Evolutionary conservation across 2,888 invertebrate species (phyloP), one percentile per base, ranked within the genome.

Genomic region (Ptycholaimellus sp.): DNA sequence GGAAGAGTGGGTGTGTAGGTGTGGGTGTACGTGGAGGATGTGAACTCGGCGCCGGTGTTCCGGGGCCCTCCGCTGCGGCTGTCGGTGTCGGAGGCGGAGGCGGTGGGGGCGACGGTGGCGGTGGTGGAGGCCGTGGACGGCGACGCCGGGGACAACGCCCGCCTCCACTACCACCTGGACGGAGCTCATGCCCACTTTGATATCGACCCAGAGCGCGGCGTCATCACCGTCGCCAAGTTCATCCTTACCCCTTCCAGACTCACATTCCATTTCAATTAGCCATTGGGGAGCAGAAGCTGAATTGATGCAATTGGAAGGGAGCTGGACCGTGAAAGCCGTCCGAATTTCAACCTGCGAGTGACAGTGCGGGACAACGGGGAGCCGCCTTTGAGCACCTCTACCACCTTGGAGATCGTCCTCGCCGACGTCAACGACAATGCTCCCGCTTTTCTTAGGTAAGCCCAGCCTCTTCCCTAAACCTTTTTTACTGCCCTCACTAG

Each of bases 331-430:
- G 93, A 96, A 60, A 68, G 71, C 14, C 58, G 66, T 33, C 55
- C 68, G 50, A 73, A 78, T 0, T 90, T 83, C 58, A 65, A 83
- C 6, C 60, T 93, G 27, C 81, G 80, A 0, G 82, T 93, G 2
- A 82, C 78, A 0, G 93, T 87, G 0, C 71, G 72, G 43, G 93
- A 93, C 59, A 81, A 83, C 2, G 93, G 93, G 1, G 71, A 72
- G 28, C 87, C 87, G 1, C 72, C 82, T 0, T 63, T 83, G 14
- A 77, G 79, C 1, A 87, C 90, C 54, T 83, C 82, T 0, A 87
- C 90, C 0, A 83, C 85, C 52, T 76, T 96, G 0, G 85, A 90
- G 59, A 81, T 96, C 47, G 75, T 79, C 1, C 74, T 96, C 0
- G 76, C 77, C 0, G 96, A 96, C 57, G 81, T n/a, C n/a, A n/a